These are phyloP conservation scores for Melanophora roralis DNA, from an alignment of 2,888 invertebrate genomes.

Conservation along the genomic window DNA sequence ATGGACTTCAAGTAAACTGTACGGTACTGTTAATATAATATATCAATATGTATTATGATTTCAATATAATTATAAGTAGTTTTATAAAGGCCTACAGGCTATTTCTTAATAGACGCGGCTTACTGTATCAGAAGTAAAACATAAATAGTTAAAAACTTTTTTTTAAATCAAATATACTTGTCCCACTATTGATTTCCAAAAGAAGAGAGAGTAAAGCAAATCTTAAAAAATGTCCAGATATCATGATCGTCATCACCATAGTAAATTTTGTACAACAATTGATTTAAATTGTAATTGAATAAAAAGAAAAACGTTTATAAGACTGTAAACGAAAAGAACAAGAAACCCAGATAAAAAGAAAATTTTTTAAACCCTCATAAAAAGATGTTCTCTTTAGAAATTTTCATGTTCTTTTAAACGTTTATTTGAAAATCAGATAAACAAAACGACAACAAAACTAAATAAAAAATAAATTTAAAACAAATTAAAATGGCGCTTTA, in stretches of 20 bases:
- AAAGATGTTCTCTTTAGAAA: slow-evolving; percentile 33
- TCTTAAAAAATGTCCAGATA: slow-evolving; percentile 8
- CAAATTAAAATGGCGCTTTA: slow-evolving; percentile 56
- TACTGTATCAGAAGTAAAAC: too few relatives aligned
- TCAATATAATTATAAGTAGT: too few relatives aligned
- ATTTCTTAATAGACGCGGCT: too few relatives aligned
- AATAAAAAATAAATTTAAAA: slow-evolving; percentile 34
- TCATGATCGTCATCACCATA: slow-evolving; percentile 24
- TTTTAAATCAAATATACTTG: background rate
- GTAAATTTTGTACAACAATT: slow-evolving; percentile 69
- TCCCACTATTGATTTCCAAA: slow-evolving; percentile 17
- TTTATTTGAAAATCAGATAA: slow-evolving; percentile 32
- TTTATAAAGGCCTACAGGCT: too few relatives aligned
- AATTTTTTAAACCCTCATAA: background rate
- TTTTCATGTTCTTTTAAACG: slow-evolving; percentile 4
- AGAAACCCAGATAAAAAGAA: slow-evolving; percentile 5
- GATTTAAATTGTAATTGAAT: slow-evolving; percentile 76
- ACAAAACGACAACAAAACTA: slow-evolving; percentile 29
- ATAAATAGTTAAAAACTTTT: too few relatives aligned
- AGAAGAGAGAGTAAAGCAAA: slow-evolving; percentile 4
- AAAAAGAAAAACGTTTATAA: slow-evolving; percentile 59
- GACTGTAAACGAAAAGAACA: slow-evolving; percentile 39
- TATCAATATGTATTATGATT: too few relatives aligned
- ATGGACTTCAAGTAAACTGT: too few relatives aligned
- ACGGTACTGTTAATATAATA: too few relatives aligned